phyloP scores from a whole-genome alignment of 2,113 vertebrate genomes.

The Fregetta grallaria region DNA sequence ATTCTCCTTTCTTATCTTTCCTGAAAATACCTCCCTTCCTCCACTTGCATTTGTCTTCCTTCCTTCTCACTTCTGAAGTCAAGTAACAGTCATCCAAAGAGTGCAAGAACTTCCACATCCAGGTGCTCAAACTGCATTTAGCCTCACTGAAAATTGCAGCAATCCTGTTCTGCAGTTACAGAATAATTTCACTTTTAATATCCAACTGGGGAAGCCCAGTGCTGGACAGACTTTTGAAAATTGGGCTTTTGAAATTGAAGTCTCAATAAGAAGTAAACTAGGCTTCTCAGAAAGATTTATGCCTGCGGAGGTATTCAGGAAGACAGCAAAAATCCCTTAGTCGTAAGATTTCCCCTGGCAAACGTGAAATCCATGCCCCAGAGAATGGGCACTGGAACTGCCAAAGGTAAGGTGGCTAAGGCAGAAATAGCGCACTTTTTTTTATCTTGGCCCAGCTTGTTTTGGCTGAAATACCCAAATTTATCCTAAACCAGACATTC shows the following conservation, averaged over 20 bases:
- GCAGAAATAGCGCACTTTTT: neutral
- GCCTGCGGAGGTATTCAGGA: neutral
- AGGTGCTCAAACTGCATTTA: neutral
- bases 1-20: neutral
- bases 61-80: neutral
- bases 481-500: neutral
- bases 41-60: neutral
- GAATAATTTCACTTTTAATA: neutral
- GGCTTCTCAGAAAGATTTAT: neutral
- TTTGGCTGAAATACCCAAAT: neutral
- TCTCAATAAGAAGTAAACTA: neutral
- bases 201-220: neutral
- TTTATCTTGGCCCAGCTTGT: neutral
- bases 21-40: neutral
- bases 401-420: neutral
- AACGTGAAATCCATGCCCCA: neutral
- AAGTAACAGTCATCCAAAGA: neutral
- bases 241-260: neutral
- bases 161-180: neutral
- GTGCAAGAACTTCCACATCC: neutral
- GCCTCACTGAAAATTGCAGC: neutral
- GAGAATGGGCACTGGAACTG: neutral
- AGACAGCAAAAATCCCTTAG: neutral
- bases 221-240: neutral
- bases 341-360: neutral